Base-by-base conservation (phyloP, 2,797 vertebrate species). In the Cossypha dichroa region DNA sequence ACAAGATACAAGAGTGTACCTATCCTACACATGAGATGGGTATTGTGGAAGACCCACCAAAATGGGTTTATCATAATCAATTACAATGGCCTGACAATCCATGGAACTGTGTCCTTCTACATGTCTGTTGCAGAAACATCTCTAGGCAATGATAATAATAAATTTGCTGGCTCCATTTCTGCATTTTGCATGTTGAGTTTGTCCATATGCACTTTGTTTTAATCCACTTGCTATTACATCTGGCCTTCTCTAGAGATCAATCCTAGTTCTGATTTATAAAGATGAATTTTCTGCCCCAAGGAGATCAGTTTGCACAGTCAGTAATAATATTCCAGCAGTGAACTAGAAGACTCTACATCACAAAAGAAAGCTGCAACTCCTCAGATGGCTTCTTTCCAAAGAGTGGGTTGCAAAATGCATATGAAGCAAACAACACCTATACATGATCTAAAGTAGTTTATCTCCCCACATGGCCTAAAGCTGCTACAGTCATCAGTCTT, bases 201-300 rank as follows among this genome's bases (percentile, higher is more conserved):
- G 66, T 78, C 85, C 73, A 64, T 26, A 46, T 8, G 15, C 9
- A 85, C 38, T 95, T 95, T 80, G 49, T 63, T 97, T 96, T 93
- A 93, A 95, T 91, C 84, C 69, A 90, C 43, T 90, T 92, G 68
- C 41, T 88, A 92, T 94, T 85, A 86, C 75, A 89, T 81, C 64
- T 80, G 22, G 34, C 40, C 49, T 84, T 94, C 92, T 94, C 85
- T 82, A 62, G 54, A 79, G 78, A 95, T 88, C 73, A 92, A 41
- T 48, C 80, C 62, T 43, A 92, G 67, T 12, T 4, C 43, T 96
- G 63, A 85, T 85, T 38, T 75, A 93, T 75, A 90, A 93, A 97
- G 91, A 95, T 93, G 56, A 95, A 96, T 96, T 96, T 97, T 97
- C 91, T 95, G 89, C 75, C 56, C 59, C 62, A 91, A 94, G 79